Base-by-base conservation (phyloP, 2,888 invertebrate genomes). In the Caenorhabditis doughertyi region DNA sequence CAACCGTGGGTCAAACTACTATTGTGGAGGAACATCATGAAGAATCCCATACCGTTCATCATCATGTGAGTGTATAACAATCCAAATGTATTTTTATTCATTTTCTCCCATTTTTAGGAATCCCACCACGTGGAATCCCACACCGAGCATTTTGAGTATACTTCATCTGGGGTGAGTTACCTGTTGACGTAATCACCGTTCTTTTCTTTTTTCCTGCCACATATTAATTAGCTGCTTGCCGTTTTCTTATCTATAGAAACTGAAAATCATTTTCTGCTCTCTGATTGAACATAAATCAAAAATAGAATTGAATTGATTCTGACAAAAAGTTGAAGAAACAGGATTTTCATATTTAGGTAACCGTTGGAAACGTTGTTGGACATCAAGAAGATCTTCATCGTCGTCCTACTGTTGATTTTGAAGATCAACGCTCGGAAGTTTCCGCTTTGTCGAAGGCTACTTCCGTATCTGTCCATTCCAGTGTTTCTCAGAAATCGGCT, bases 381-480 rank as follows among this genome's bases (percentile, higher is more conserved):
- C 71, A 79, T n/a, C 51, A 47, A 21, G 42, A n/a, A n/a, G n/a
- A n/a, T n/a, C n/a, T 23, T 8, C 65, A 67, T 4, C 76, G 68
- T 27, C 68, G 77, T 55, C 53, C 60, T 35, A 77, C 70, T 16
- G 60, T 62, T 3, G 77, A 77, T 32, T 35, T 32, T 5, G 79
- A 79, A 13, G 79, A 79, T n/a, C 79, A 79, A 55, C 55, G 70
- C 0, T 70, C 71, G 21, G 79, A 70, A 56, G 68, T 83, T 7
- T 79, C 82, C 1, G 76, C 77, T 4, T 13, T 84, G 9, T 85
- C 84, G 0, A 73, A 83, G 42, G 86, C 84, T 3, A 83, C 86
- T 16, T 86, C 86, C 23, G 83, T 86, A 4, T 86, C 86, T 29
- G 86, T 84, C 5, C 80, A 86, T 47, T 86, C 86, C n/a, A 84